Evolutionary conservation across 92 coral and sea anemone species (phyloP), one percentile per base, ranked within the genome.

Genomic region (Nematostella vectensis): DNA sequence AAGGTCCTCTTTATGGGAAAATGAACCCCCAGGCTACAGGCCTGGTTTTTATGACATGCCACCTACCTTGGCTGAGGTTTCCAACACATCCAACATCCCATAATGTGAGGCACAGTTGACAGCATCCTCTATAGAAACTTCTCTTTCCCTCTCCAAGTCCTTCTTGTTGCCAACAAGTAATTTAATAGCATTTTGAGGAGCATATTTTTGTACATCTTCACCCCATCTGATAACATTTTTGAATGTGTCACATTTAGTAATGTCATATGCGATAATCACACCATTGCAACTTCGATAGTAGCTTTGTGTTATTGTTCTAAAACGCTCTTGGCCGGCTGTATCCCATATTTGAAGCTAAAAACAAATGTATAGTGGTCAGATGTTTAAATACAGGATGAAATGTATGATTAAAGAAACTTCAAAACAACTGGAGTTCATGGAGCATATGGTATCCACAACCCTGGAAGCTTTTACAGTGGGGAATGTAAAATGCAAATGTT

Each of bases 291-390:
- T 85, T 59, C 97, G 82, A 69, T 89, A 89, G 58, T 89, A 89
- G 59, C 97, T 89, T 48, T 89, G 97, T 17, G 97, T 89, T 15
- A 89, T 89, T 12, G 97, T 89, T 16, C 97, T 51, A 50, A 89
- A 89, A 27, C 97, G 58, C 52, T 89, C 97, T 70, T 89, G 97
- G 0, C 97, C 97, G 37, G 97, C 97, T 23, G 97, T 89, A 57
- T 89, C 97, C 97, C 97, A 89, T 6, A 89, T 77, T 70, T 89
- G 89, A 16, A 89, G 67, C 97, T 89, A 36, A 6, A 56, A 15
- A 33, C 8, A 15, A 33, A 33, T n/a, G n/a, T n/a, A n/a, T n/a
- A n/a, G n/a, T n/a, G n/a, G n/a, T n/a, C n/a, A n/a, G n/a, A n/a
- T n/a, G n/a, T n/a, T n/a, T n/a, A n/a, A n/a, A n/a, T n/a, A n/a